Base-by-base conservation (phyloP, 2,113 vertebrate genomes). In the Psilopogon haemacephalus region DNA sequence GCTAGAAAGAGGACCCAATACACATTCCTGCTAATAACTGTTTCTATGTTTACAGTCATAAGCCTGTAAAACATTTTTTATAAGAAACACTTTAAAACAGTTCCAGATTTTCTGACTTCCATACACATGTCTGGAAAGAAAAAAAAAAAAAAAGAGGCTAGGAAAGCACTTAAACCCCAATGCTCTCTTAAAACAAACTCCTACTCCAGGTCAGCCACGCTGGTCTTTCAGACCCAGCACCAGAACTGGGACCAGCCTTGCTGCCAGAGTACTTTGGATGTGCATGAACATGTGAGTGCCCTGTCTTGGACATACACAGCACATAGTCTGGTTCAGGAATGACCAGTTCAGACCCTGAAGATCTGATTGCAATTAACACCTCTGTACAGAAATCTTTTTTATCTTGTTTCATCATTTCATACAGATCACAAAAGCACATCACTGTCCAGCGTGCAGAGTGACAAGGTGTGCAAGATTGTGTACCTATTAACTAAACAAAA, bases 181-280 rank as follows among this genome's bases (percentile, higher is more conserved):
- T 9, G 23, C 9, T 64, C 42, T 65, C 16, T 27, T 50, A n/a
- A 72, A 86, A 8, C 28, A 20, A 65, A 6, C 4, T 54, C 15
- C n/a, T 86, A 5, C 4, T 77, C 42, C 38, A 56, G n/a, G 23
- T 72, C 59, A 76, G 27, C 15, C 56, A 9, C 4, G 1, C 44
- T 18, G 26, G 44, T 42, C 12, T n/a, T 86, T 56, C 48, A 65
- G 40, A 75, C 19, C 12, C 33, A 69, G 40, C 20, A 72, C 18
- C 56, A 84, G 40, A 59, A 38, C 2, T 0, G 0, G 56, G 55
- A 8, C 12, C 35, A 85, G 58, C 19, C 44, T 12, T 4, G 0
- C 10, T 50, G 20, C 50, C 74, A 42, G 38, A 74, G 26, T 23
- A 28, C 10, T 42, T 55, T 70, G 44, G 20, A 40, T 6, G 19